A percentile compares a stretch with the other conserved stretches of the same genome.
Evolutionary conservation across 2,888 invertebrate species (phyloP).

Genomic region (Ochlodes sylvanus): DNA sequence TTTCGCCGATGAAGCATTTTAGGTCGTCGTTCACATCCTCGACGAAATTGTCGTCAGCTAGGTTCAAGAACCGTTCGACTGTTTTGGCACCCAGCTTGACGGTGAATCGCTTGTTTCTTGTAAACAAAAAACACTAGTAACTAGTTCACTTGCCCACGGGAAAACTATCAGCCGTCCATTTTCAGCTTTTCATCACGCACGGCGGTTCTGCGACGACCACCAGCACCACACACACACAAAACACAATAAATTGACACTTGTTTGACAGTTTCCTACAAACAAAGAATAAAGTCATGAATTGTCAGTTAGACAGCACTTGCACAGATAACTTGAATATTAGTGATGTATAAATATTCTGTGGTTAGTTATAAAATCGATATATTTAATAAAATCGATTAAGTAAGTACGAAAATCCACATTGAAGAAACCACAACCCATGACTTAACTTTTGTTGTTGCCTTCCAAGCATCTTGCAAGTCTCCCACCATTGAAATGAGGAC

Average conservation of each 20-base stretch:
- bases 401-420: no score
- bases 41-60: conserved; percentile 79
- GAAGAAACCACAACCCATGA: no score
- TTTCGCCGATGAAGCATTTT: conserved; percentile 77
- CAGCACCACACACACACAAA: conserved; percentile 24
- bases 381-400: no score
- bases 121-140: conserved; percentile 57
- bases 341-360: no score
- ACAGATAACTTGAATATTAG: no score
- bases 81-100: conserved; percentile 85
- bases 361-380: no score
- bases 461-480: no score
- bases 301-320: no score
- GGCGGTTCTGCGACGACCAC: conserved; percentile 49
- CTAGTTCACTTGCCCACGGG: conserved; percentile 70
- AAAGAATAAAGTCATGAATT: conserved; percentile 34
- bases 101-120: conserved; percentile 52
- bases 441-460: no score
- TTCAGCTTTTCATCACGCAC: conserved; percentile 51
- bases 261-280: conserved; percentile 56
- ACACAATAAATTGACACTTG: not conserved
- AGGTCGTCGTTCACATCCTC: conserved; percentile 82
- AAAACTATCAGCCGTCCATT: conserved; percentile 64
- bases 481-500: no score
- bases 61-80: conserved; percentile 76